Evolutionary conservation across 2,113 vertebrate species (phyloP).

Genomic region (Mesembrinibis cayennensis): DNA sequence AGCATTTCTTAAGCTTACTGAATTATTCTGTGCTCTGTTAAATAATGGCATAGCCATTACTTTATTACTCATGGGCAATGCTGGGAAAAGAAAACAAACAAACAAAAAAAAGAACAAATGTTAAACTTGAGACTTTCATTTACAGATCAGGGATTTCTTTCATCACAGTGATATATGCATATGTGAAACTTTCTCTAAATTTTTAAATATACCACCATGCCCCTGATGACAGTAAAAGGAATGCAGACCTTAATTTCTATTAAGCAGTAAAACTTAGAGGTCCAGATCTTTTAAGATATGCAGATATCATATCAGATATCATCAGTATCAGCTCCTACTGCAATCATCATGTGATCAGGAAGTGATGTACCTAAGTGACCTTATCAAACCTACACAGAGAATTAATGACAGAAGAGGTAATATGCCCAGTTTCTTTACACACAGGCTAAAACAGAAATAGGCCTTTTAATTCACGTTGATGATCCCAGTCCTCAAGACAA

Average conservation of each 20-base stretch:
- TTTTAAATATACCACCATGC: background rate
- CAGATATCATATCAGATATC: background rate
- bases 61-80: background rate
- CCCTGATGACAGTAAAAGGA: background rate
- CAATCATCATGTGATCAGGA: background rate
- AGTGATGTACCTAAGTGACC: background rate
- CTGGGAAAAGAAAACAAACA: background rate
- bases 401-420: background rate
- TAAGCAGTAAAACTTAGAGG: background rate
- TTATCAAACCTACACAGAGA: background rate
- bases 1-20: background rate
- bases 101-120: background rate
- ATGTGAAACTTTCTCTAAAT: background rate
- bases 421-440: background rate
- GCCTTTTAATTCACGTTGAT: background rate
- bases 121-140: background rate
- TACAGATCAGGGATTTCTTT: background rate
- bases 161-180: background rate
- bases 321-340: background rate
- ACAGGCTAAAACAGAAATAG: background rate
- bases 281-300: background rate
- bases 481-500: background rate
- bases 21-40: background rate
- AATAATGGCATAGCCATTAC: background rate
- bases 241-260: background rate